Evolutionary conservation across 2,113 vertebrate species (phyloP).

Genomic region (Prunella himalayana): DNA sequence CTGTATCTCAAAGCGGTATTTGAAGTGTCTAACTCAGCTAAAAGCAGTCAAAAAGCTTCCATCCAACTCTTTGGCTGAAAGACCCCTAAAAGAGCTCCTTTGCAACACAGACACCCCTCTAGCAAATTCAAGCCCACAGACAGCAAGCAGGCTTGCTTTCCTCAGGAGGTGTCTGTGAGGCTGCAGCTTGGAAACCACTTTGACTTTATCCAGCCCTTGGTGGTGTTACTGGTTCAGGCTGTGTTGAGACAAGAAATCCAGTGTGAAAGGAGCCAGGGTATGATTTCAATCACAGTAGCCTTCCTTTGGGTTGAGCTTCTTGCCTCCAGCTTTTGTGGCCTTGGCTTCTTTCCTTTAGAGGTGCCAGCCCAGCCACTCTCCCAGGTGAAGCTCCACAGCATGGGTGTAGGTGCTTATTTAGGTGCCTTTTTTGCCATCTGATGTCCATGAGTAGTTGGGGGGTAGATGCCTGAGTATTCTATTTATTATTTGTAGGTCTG

Average conservation of each 20-base stretch:
- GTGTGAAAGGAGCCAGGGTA: background rate
- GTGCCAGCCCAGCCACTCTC: background rate
- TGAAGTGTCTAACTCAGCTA: background rate
- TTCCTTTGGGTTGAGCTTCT: background rate
- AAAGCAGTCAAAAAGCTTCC: background rate
- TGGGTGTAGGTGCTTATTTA: background rate
- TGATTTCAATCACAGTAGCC: background rate
- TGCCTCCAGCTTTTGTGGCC: background rate
- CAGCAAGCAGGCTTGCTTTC: background rate
- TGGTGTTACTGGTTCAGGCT: background rate
- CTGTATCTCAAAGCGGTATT: background rate
- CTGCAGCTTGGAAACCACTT: background rate
- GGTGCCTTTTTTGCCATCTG: background rate
- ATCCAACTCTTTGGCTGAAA: background rate
- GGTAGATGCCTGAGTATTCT: background rate
- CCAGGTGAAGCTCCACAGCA: background rate
- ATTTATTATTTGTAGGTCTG: accelerated
- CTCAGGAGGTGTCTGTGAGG: background rate
- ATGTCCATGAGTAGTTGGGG: background rate
- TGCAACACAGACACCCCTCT: accelerated
- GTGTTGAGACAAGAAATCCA: background rate
- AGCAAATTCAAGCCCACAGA: background rate
- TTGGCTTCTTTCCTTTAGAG: background rate
- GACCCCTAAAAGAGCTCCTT: background rate
- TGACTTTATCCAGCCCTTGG: accelerated